A percentile compares a stretch with the other conserved stretches of the same genome.
Conservation (phyloP, 2,113 vertebrate species). For the Platichthys flesus region DNA sequence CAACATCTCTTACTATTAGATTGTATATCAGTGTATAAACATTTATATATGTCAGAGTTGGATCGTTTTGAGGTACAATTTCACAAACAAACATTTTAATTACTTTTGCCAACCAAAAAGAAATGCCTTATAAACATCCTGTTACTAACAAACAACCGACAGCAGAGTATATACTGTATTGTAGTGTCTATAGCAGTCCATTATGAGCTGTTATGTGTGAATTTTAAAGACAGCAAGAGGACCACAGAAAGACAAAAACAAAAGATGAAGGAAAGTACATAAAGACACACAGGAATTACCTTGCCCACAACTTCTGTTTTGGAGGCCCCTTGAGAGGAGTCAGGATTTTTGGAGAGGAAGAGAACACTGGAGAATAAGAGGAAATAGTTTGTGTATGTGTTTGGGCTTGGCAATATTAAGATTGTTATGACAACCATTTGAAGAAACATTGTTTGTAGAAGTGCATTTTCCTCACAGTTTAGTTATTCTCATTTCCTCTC, state of each 20-base stretch:
- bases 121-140: no score
- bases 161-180: no score
- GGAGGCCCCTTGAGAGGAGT: slow-evolving; percentile 53
- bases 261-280: not conserved
- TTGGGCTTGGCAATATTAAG: not conserved
- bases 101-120: no score
- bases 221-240: not conserved
- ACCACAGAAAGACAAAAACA: not conserved
- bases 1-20: not conserved
- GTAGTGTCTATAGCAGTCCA: no score
- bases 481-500: slow-evolving; percentile 46
- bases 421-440: slow-evolving; percentile 15
- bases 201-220: not conserved
- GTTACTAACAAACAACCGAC: no score
- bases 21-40: not conserved
- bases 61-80: no score
- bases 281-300: slow-evolving; percentile 24
- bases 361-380: slow-evolving; percentile 74
- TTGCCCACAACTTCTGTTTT: slow-evolving; percentile 50
- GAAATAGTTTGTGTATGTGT: not conserved
- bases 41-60: not conserved
- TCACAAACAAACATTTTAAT: no score
- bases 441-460: not conserved
- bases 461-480: slow-evolving; percentile 53
- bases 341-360: slow-evolving; percentile 69